Conservation (phyloP, 2,113 vertebrate species). For the Butorides virescens region DNA sequence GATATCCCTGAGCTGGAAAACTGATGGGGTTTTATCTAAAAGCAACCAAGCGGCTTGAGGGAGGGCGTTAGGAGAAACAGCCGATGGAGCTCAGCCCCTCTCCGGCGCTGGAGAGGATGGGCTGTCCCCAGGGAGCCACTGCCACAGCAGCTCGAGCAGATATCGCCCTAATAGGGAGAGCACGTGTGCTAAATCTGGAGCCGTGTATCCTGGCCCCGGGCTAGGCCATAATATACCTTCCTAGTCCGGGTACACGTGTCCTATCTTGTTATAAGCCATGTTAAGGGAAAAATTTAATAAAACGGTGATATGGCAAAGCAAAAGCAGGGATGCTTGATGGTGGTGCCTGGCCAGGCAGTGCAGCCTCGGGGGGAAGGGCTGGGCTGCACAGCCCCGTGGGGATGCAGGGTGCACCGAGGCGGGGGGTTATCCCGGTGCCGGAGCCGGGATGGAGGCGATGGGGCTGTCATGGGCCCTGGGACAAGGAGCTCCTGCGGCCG, state of each 20-base stretch:
- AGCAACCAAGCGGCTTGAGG: not conserved
- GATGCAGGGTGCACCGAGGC: rapidly evolving
- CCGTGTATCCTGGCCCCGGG: not conserved
- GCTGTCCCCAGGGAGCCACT: not conserved
- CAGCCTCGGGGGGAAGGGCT: not conserved
- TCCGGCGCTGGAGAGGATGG: not conserved
- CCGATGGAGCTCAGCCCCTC: not conserved
- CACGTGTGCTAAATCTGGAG: not conserved
- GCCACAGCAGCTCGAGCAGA: not conserved
- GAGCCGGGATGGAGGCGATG: not conserved
- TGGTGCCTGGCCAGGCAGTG: not conserved
- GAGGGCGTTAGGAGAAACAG: not conserved
- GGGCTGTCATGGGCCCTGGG: not conserved
- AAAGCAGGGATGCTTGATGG: not conserved
- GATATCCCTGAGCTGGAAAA: not conserved
- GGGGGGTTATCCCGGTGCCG: not conserved
- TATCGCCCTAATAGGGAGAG: not conserved
- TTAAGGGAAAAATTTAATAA: not conserved
- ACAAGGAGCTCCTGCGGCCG: rapidly evolving
- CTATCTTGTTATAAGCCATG: not conserved
- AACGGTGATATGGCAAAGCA: not conserved
- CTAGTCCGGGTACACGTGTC: not conserved
- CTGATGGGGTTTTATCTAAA: not conserved
- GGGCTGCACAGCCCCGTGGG: not conserved
- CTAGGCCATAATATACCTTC: not conserved